Evolutionary conservation across 1,140 invertebrate species (phyloP), one percentile per base, ranked within the genome.

Genomic region (Ylistrum balloti): DNA sequence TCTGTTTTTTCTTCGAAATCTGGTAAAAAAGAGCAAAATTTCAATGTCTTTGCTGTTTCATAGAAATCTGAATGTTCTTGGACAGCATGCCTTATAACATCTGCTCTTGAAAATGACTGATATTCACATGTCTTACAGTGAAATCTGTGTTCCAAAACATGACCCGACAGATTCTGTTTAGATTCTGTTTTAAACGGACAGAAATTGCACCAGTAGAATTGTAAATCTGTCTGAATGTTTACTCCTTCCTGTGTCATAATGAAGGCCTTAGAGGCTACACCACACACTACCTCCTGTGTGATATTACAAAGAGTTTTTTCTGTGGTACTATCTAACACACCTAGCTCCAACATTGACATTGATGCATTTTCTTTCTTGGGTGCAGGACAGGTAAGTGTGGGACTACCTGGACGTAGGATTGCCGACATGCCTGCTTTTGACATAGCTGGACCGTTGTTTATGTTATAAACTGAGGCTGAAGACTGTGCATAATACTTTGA

Each of bases 171-270:
- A 33, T 41, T 91, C 17, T 89, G 86, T 91, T 95, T 95, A 9
- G 88, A 91, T 74, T 93, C 92, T 15, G 92, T 92, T 85, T 93
- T 92, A 87, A 91, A 95, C 9, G 94, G 91, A 91, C 95, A 95
- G 90, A 95, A 95, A 86, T 95, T 95, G 89, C 95, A 95, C 94
- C 94, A 95, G 85, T 93, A 95, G 48, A 90, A 94, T 7, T 92
- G 91, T 33, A 95, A 38, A 89, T 95, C 94, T 22, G 92, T 93
- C n/a, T 93, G 92, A 13, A 94, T 88, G 17, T 94, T 56, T 33
- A 90, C 89, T 10, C 92, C 93, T 45, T 89, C 89, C 28, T 88
- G 87, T n/a, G 92, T 91, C 89, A 93, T 89, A 5, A 94, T 86
- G 38, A 93, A 90, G 33, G 94, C 91, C 34, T 94, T 93, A 28